Conservation (phyloP, 2,113 vertebrate genomes). For the Phaetusa simplex region DNA sequence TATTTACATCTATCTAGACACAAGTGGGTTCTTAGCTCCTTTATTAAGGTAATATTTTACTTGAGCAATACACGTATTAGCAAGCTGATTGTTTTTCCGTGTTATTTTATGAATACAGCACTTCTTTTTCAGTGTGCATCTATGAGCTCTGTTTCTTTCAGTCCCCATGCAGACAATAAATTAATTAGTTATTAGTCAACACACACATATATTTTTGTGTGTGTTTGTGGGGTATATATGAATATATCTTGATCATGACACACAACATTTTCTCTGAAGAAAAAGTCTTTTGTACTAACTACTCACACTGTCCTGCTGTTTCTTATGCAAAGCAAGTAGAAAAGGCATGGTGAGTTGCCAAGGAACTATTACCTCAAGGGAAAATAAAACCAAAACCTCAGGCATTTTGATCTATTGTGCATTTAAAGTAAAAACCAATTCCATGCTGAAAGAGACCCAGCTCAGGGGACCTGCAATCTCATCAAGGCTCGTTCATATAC, state of each 20-base stretch:
- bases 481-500: not conserved
- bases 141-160: not conserved
- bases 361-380: not conserved
- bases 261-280: not conserved
- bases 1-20: not conserved
- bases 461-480: not conserved
- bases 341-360: slow-evolving; percentile 19
- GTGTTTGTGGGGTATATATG: not conserved
- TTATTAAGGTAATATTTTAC: slow-evolving; percentile 31
- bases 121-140: not conserved
- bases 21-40: not conserved
- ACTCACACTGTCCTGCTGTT: slow-evolving; percentile 30
- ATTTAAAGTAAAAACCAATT: not conserved
- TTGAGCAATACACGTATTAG: not conserved
- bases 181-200: not conserved
- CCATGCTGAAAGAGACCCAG: not conserved
- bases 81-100: not conserved
- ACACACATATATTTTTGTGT: not conserved
- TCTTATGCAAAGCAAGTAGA: slow-evolving; percentile 29
- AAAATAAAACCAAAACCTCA: not conserved
- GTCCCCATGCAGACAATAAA: not conserved
- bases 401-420: not conserved
- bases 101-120: not conserved
- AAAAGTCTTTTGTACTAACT: not conserved
- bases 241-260: not conserved